Evolutionary conservation across 2,888 invertebrate genomes (phyloP).

Genomic region (Pycnomerus fuliginosus): DNA sequence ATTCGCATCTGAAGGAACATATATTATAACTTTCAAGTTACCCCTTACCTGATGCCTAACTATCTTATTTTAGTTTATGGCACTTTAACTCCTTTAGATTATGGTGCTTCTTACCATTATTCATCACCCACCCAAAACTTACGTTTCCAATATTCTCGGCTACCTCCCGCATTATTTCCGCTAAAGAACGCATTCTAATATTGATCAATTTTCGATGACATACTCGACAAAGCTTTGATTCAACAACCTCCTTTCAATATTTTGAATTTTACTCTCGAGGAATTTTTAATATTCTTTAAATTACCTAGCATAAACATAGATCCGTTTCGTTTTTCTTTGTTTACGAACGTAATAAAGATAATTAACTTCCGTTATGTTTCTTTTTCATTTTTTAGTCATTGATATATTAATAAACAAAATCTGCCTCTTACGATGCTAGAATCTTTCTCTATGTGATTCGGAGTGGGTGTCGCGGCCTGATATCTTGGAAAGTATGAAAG

Average conservation of each 20-base stretch:
- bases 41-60: slow-evolving; percentile 14
- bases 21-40: slow-evolving; percentile 23
- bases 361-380: slow-evolving; percentile 3
- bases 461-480: no score
- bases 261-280: slow-evolving; percentile 3
- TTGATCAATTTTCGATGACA: slow-evolving; percentile 1
- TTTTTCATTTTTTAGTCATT: slow-evolving; percentile 1
- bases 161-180: slow-evolving; percentile 1
- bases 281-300: slow-evolving; percentile 12
- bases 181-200: neutral
- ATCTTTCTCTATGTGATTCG: neutral
- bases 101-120: neutral
- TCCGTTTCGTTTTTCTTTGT: no score
- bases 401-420: neutral
- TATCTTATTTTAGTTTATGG: slow-evolving; percentile 15
- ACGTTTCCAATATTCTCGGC: neutral
- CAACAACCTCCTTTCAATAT: slow-evolving; percentile 1
- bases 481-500: no score
- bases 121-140: neutral
- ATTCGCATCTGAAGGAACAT: slow-evolving; percentile 23
- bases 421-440: neutral
- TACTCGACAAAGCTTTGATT: slow-evolving; percentile 9
- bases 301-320: no score
- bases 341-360: no score
- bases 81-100: slow-evolving; percentile 5